Base-by-base conservation (phyloP, 2,888 invertebrate species). In the Phaedon cochleariae region DNA sequence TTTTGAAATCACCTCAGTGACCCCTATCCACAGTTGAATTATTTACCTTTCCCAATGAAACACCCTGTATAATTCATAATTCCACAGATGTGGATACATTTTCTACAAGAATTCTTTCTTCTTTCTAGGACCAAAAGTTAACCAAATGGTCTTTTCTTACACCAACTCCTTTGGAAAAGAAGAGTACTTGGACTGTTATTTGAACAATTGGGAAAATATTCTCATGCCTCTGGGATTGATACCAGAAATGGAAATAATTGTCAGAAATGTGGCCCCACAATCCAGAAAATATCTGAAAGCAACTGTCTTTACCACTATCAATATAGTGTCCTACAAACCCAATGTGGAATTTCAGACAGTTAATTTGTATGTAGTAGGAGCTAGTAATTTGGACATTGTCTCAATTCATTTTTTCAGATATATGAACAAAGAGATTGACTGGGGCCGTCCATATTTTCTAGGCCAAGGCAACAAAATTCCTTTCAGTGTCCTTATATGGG, bases 361-460 rank as follows among this genome's bases (percentile, higher is more conserved):
- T n/a, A 76, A 74, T 63, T 62, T 76, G 75, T 76, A 67, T 71
- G 74, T 73, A 22, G n/a, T n/a, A n/a, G n/a, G n/a, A n/a, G n/a
- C n/a, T n/a, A 26, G 26, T 26, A 5, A 26, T 26, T 26, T 26
- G 7, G 26, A 26, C 26, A 26, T 18, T 45, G n/a, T n/a, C n/a
- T n/a, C n/a, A n/a, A n/a, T n/a, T n/a, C n/a, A 12, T 20, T 20
- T 60, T 61, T 65, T 4, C 54, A 70, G 70, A 21, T 66, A 62
- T 62, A 60, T 57, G 52, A 45, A 65, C 34, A 29, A 49, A 6
- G 37, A 64, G 15, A 20, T 57, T 18, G 49, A 66, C 20, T 70
- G 70, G 70, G 70, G 70, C 45, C 26, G 51, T 1, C 26, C 15
- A 5, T 64, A 29, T 54, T 70, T 58, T 53, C 60, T 70, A 9